Conservation (phyloP, 2,797 vertebrate species). For the Lophotriccus pileatus region DNA sequence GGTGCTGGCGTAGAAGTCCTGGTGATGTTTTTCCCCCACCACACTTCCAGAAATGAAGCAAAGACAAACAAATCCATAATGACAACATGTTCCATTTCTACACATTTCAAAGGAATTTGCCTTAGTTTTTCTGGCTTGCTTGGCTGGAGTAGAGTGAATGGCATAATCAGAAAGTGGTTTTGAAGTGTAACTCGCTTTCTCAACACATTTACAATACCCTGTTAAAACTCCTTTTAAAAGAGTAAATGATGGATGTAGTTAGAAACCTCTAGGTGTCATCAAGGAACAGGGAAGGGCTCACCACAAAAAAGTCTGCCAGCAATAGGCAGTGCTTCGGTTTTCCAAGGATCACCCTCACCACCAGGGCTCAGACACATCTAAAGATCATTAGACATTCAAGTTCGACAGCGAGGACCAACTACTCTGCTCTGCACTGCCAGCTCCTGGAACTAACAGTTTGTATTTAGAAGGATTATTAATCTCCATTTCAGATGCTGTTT, state of each 20-base stretch:
- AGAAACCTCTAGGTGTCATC: not conserved
- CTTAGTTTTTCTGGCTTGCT: not conserved
- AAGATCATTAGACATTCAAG: not conserved
- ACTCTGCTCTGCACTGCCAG: not conserved
- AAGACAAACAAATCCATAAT: not conserved
- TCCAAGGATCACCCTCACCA: not conserved
- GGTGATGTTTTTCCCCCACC: not conserved
- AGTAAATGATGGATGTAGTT: not conserved
- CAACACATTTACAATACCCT: not conserved
- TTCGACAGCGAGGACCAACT: not conserved
- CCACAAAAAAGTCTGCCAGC: not conserved
- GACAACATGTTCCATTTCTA: not conserved
- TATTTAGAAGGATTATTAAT: not conserved
- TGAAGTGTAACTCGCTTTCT: not conserved
- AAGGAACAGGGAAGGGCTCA: not conserved
- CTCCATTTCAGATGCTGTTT: not conserved
- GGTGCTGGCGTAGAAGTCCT: not conserved
- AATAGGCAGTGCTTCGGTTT: fast-evolving
- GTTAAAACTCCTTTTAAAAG: not conserved
- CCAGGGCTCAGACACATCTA: not conserved
- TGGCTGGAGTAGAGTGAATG: not conserved
- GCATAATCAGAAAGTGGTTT: not conserved
- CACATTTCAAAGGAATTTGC: not conserved
- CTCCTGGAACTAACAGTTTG: not conserved
- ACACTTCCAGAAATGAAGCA: not conserved